Percentiles rank a stretch among this genome's conserved stretches.
phyloP scores from a whole-genome alignment of 2,888 invertebrate genomes.

The Napeogenes sylphis region DNA sequence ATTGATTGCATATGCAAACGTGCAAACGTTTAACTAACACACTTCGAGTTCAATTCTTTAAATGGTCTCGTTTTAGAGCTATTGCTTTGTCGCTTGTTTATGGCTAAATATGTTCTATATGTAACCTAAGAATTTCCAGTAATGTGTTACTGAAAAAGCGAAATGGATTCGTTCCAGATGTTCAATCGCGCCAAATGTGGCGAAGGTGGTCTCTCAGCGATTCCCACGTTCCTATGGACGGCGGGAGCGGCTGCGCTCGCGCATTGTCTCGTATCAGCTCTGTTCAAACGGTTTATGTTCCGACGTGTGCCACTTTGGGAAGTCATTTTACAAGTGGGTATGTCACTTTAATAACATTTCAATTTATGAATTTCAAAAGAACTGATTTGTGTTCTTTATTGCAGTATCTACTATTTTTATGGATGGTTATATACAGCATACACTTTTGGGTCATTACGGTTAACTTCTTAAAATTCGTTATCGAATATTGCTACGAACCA shows the following conservation, averaged over 20 bases:
- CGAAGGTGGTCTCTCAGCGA: slow-evolving; percentile 47
- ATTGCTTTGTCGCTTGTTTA: no score
- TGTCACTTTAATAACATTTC: background rate
- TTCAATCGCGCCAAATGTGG: slow-evolving; percentile 63
- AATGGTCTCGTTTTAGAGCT: no score
- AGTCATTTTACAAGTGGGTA: slow-evolving; percentile 54
- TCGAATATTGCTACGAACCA: slow-evolving; percentile 54
- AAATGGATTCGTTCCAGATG: slow-evolving; percentile 41
- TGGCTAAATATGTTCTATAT: no score
- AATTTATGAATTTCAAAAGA: background rate
- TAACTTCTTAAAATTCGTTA: slow-evolving; percentile 47
- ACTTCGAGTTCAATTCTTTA: no score
- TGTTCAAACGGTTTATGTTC: slow-evolving; percentile 65
- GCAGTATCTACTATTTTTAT: slow-evolving; percentile 64
- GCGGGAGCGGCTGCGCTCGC: slow-evolving; percentile 58
- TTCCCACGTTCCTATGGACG: slow-evolving; percentile 64
- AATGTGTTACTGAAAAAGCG: no score
- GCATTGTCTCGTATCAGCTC: slow-evolving; percentile 49
- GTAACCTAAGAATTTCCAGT: no score
- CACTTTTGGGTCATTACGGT: slow-evolving; percentile 65
- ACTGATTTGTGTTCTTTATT: slow-evolving; percentile 24
- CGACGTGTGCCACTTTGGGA: slow-evolving; percentile 66
- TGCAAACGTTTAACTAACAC: no score
- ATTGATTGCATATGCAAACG: no score
- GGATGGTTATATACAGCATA: slow-evolving; percentile 70